Evolutionary conservation across 2,797 vertebrate species (phyloP).

Genomic region (Sternarchorhynchus goeldii): DNA sequence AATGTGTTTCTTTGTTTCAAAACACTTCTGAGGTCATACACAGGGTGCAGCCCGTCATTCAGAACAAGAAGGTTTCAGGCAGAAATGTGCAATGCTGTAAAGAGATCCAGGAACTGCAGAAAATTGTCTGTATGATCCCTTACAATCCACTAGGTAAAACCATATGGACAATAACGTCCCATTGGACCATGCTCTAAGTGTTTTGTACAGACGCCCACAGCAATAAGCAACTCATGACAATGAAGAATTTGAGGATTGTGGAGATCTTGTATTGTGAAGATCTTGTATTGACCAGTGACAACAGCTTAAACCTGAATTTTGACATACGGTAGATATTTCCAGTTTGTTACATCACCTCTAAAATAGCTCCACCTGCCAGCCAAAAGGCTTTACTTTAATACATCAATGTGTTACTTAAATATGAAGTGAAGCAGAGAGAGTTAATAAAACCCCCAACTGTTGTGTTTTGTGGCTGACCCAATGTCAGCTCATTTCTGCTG

Average conservation of each 20-base stretch:
- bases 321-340: neutral
- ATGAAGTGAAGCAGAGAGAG: conserved; percentile 8
- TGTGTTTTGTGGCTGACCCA: neutral
- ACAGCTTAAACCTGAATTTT: neutral
- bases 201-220: too few relatives aligned
- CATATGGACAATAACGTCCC: too few relatives aligned
- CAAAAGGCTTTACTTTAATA: neutral
- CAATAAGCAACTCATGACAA: too few relatives aligned
- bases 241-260: too few relatives aligned
- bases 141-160: neutral
- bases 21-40: conserved; percentile 28
- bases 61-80: conserved; percentile 6
- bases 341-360: neutral
- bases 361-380: neutral
- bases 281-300: too few relatives aligned
- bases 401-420: conserved; percentile 3
- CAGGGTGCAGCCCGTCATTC: conserved; percentile 12
- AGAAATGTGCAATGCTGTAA: neutral
- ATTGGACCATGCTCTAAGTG: too few relatives aligned
- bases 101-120: conserved; percentile 6
- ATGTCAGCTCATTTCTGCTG: neutral
- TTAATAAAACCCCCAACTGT: neutral
- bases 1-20: conserved; percentile 15
- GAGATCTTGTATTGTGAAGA: too few relatives aligned
- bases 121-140: conserved; percentile 19